phyloP scores from a whole-genome alignment of 1,140 invertebrate species.

The Ips nitidus region DNA sequence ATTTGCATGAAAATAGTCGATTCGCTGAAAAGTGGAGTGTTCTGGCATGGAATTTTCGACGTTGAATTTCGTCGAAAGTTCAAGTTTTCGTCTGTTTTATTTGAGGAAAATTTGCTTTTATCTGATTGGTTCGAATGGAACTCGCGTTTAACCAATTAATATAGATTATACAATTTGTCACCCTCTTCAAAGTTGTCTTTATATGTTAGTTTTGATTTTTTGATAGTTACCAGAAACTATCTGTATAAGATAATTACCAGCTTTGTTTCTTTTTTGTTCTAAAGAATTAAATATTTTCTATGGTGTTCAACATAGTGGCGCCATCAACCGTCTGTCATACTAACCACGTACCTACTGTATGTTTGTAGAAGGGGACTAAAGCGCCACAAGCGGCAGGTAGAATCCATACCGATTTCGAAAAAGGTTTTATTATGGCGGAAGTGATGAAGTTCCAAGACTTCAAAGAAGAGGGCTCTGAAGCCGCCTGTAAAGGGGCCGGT shows the following conservation, averaged over 20 bases:
- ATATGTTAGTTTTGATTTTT: too few relatives aligned
- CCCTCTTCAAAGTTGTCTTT: too few relatives aligned
- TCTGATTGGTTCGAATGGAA: too few relatives aligned
- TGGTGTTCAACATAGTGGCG: too few relatives aligned
- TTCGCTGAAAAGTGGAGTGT: constrained; percentile 35
- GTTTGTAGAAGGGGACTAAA: constrained; percentile 88
- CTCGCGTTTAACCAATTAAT: too few relatives aligned
- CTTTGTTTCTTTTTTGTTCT: too few relatives aligned
- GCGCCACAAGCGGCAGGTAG: constrained; percentile 97
- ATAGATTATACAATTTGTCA: too few relatives aligned
- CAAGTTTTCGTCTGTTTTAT: background rate
- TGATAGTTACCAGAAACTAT: too few relatives aligned
- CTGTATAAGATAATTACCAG: too few relatives aligned
- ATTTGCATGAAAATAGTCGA: constrained; percentile 49
- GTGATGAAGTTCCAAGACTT: constrained; percentile 99
- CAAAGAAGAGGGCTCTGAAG: constrained; percentile 92
- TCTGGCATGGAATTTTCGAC: background rate
- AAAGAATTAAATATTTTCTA: too few relatives aligned
- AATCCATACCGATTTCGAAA: constrained; percentile 99
- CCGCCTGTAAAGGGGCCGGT: constrained; percentile 84
- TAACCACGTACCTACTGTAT: background rate
- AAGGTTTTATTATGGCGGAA: constrained; percentile 99
- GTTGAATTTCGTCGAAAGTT: background rate
- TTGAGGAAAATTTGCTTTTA: too few relatives aligned
- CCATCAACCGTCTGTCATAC: too few relatives aligned